Evolutionary conservation across 1,140 invertebrate genomes (phyloP), one percentile per base, ranked within the genome.

Genomic region (Macrocentrus cingulum): DNA sequence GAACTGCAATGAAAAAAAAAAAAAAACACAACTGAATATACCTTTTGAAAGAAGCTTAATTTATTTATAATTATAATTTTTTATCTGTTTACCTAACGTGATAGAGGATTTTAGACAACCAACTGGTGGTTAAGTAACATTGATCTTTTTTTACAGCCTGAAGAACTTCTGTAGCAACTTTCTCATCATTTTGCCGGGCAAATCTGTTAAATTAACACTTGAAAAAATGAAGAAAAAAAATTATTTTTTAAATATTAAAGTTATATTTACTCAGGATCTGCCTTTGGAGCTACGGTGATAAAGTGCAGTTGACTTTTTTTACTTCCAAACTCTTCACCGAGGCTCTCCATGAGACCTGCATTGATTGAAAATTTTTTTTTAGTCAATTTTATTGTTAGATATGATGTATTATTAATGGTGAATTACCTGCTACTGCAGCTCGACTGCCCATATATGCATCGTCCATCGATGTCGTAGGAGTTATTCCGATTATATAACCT

Each of bases 391-490:
- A 45, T 22, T 53, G 8, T 46, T 23, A 20, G 34, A 59, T 19
- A 41, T n/a, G 44, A 36, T 48, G 29, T 36, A 66, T 8, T n/a
- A 16, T 42, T 42, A n/a, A n/a, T 16, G 18, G 18, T 42, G 41
- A 18, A 7, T 16, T 23, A 79, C 77, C 69, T 19, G 66, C 61
- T 36, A 80, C 56, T 1, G 75, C 74, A 29, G 68, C 66, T 42
- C 69, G 76, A 2, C 76, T 76, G 1, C 70, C 66, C n/a, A 70
- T 60, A 51, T 69, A 75, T 1, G 67, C 70, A 44, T 79, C 72
- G 1, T 68, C 48, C 2, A 49, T 58, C 2, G 71, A 77, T 18
- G 64, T 52, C 2, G 65, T 65, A 22, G 78, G 78, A 18, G 71
- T 74, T 0, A 80, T 64, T 41, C 73, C 78, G 49, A 80, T 62